Percentiles rank a stretch among this genome's conserved stretches.
Conservation (phyloP, 2,113 vertebrate genomes). For the Poecile atricapillus region DNA sequence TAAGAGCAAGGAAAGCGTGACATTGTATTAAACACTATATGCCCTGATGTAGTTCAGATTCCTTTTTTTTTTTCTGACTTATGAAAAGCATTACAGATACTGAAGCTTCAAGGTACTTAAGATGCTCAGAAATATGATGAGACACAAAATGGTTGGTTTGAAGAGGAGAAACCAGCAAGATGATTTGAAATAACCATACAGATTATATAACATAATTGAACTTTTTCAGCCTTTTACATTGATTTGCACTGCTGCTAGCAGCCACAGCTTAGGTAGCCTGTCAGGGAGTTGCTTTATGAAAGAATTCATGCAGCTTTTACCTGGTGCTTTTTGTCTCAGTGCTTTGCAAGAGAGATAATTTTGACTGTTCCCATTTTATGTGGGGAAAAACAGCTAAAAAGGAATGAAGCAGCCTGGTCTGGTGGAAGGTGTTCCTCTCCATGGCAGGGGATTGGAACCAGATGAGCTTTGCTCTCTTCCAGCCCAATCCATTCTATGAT, state of each 20-base stretch:
- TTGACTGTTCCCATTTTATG: background rate
- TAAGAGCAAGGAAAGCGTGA: background rate
- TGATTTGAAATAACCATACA: background rate
- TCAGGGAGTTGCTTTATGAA: background rate
- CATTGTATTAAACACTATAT: background rate
- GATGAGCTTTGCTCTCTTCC: background rate
- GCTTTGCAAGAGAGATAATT: background rate
- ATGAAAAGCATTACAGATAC: background rate
- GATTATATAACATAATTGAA: background rate
- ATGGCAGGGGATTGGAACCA: background rate
- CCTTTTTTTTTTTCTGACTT: background rate
- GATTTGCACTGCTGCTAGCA: background rate
- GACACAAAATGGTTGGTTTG: background rate
- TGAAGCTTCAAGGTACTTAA: background rate
- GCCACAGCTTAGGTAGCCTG: background rate
- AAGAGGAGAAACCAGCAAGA: background rate
- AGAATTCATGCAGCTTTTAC: background rate
- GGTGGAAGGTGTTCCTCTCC: background rate
- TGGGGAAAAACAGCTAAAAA: background rate
- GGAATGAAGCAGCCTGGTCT: accelerated
- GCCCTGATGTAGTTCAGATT: background rate
- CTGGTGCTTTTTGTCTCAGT: background rate
- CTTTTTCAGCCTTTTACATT: background rate
- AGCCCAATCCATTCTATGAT: accelerated
- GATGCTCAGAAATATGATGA: background rate